Evolutionary conservation across 2,888 invertebrate genomes (phyloP).

Genomic region (Caenorhabditis macrosperma): DNA sequence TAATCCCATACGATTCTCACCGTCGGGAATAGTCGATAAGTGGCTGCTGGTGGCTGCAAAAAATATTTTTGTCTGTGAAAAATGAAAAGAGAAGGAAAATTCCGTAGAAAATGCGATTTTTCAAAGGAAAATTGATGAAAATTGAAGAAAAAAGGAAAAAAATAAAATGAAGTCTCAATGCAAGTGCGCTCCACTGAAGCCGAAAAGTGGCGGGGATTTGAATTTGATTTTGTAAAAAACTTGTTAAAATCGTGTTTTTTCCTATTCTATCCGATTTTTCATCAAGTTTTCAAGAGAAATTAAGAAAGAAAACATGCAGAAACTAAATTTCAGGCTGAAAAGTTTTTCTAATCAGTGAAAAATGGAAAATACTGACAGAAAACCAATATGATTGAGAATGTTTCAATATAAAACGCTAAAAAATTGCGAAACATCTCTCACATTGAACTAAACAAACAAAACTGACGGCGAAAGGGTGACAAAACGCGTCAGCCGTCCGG

Average conservation of each 20-base stretch:
- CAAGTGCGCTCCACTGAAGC: not conserved
- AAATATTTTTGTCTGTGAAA: not conserved
- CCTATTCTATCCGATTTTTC: not conserved
- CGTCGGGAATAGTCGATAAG: not conserved
- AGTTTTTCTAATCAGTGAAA: too few relatives aligned
- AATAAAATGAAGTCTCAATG: not conserved
- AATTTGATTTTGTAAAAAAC: not conserved
- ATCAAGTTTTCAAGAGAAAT: not conserved
- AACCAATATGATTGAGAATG: too few relatives aligned
- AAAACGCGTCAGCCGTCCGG: conserved; percentile 5
- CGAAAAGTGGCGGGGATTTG: not conserved
- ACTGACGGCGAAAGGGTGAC: not conserved
- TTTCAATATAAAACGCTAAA: too few relatives aligned
- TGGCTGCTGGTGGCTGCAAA: not conserved
- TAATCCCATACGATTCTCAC: conserved; percentile 47
- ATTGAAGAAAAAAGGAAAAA: too few relatives aligned
- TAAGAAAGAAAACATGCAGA: too few relatives aligned
- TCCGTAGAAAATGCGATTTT: not conserved
- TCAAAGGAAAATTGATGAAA: not conserved
- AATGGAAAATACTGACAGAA: too few relatives aligned
- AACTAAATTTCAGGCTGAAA: too few relatives aligned
- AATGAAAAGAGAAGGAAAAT: not conserved
- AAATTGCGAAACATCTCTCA: not conserved
- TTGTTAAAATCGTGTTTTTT: not conserved
- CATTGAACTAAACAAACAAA: not conserved